Evolutionary conservation across 2,113 vertebrate species (phyloP).

Genomic region (Nansenia antarctica): DNA sequence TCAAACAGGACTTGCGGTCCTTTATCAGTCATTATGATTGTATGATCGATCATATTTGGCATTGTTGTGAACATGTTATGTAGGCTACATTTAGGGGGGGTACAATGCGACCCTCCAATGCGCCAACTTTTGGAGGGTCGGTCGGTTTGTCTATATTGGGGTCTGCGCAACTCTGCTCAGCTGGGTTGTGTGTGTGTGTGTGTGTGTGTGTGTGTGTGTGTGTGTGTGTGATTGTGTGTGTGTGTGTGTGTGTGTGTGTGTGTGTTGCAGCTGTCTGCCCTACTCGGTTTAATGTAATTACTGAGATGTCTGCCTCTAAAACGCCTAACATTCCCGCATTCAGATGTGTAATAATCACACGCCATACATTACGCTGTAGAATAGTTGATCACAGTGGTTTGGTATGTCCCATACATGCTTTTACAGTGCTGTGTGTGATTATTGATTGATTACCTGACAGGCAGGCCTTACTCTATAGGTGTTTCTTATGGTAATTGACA

Average conservation of each 20-base stretch:
- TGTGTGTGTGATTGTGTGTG: slow-evolving; percentile 3
- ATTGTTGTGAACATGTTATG: background rate
- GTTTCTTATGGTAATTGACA: no score
- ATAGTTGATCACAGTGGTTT: background rate
- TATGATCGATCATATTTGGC: background rate
- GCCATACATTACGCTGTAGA: slow-evolving; percentile 6
- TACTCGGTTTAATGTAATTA: slow-evolving; percentile 56
- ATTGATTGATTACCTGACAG: no score
- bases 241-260: background rate
- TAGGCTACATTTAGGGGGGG: background rate
- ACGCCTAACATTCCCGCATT: slow-evolving; percentile 43
- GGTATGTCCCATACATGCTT: no score
- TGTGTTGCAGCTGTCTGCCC: slow-evolving; percentile 45
- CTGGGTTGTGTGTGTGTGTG: background rate
- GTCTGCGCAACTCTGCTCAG: background rate
- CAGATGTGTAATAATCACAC: background rate
- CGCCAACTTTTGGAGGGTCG: slow-evolving; percentile 29
- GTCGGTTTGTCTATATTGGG: background rate
- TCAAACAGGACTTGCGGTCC: no score
- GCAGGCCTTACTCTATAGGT: no score
- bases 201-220: background rate
- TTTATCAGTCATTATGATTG: no score
- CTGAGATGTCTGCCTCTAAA: slow-evolving; percentile 49
- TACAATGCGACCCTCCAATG: slow-evolving; percentile 30
- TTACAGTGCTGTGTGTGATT: no score